These are phyloP conservation scores for Neofelis nebulosa DNA, from an alignment of 2,113 vertebrate species.

Conservation along the genomic window DNA sequence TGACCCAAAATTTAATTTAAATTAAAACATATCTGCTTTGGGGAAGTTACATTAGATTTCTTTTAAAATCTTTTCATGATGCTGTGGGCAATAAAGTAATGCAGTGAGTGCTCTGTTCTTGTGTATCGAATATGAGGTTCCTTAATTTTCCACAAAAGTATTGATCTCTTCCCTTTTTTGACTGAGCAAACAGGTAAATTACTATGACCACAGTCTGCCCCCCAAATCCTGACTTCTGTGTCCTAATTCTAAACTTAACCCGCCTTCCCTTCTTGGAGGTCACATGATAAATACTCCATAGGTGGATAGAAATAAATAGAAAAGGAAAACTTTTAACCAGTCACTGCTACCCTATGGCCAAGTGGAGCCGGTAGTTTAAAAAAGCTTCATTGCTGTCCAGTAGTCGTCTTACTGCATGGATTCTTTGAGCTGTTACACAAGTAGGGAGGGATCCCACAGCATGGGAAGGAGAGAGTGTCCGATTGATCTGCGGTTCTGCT, in stretches of 20 bases:
- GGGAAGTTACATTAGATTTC: not conserved
- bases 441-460: not conserved
- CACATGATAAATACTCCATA: not conserved
- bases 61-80: not conserved
- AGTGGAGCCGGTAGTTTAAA: not conserved
- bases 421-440: not conserved
- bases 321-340: not conserved
- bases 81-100: not conserved
- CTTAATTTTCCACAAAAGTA: not conserved
- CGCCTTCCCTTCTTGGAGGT: not conserved
- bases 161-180: constrained; percentile 17
- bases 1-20: not conserved
- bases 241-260: not conserved
- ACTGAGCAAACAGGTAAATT: not conserved
- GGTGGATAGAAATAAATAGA: not conserved
- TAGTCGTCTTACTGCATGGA: not conserved
- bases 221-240: not conserved
- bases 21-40: not conserved
- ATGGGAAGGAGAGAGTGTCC: not conserved
- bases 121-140: not conserved
- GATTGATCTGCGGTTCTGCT: not conserved
- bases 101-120: not conserved
- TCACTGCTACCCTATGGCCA: not conserved
- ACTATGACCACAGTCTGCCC: not conserved
- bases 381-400: not conserved